phyloP scores from a whole-genome alignment of 2,113 vertebrate species.

The Abramis brama region DNA sequence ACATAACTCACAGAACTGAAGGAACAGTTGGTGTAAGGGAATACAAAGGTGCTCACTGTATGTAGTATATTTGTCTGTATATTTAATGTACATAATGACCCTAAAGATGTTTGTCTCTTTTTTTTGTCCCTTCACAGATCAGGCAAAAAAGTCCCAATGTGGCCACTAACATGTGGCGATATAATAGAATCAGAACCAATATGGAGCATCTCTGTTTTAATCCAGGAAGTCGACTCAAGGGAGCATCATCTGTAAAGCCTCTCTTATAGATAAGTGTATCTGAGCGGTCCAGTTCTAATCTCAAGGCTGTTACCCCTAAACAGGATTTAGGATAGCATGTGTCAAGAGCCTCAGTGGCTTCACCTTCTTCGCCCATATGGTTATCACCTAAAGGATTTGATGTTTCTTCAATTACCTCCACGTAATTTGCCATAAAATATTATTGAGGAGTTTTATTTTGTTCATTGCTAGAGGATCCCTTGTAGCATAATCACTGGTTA shows the following conservation, averaged over 20 bases:
- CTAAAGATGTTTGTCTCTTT: not conserved
- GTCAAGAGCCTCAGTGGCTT: conserved; percentile 16
- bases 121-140: conserved; percentile 55
- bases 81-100: not conserved
- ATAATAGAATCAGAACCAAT: conserved; percentile 50
- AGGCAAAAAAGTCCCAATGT: conserved; percentile 30
- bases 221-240: conserved; percentile 70
- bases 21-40: not conserved
- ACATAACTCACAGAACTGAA: no score
- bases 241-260: conserved; percentile 58
- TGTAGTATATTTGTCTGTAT: not conserved
- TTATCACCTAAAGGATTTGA: conserved; percentile 27
- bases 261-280: conserved; percentile 61
- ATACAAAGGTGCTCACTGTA: not conserved
- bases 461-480: not conserved
- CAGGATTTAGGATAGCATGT: conserved; percentile 51
- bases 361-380: not conserved
- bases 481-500: conserved; percentile 63
- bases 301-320: conserved; percentile 33
- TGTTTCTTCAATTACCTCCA: conserved; percentile 16
- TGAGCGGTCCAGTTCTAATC: conserved; percentile 43
- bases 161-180: conserved; percentile 62
- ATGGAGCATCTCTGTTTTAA: conserved; percentile 65
- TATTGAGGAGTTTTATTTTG: conserved; percentile 8
- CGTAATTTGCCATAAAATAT: not conserved